phyloP scores from a whole-genome alignment of 2,113 vertebrate species.

The Xiphophorus couchianus region DNA sequence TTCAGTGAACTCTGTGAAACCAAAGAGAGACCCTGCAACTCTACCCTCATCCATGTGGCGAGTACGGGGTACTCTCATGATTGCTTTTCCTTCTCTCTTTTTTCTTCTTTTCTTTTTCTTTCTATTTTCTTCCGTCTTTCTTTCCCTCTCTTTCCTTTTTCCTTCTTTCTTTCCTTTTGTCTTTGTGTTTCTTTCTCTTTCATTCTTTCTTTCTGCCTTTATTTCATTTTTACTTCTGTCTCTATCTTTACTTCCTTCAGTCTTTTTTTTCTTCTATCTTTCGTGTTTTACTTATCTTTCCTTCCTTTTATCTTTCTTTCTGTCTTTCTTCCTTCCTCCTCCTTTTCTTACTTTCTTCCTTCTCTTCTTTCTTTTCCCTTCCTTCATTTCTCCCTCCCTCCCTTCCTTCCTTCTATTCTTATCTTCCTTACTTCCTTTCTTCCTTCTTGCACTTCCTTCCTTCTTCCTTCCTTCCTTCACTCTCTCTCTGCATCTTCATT shows the following conservation, averaged over 20 bases:
- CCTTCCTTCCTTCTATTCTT: not conserved
- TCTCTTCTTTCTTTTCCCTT: not conserved
- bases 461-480: not conserved
- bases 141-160: no score
- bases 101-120: not conserved
- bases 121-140: no score
- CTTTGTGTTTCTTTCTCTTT: not conserved
- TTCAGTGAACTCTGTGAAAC: constrained; percentile 60
- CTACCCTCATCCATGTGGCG: constrained; percentile 48
- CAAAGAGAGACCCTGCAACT: constrained; percentile 67
- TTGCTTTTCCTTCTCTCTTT: not conserved
- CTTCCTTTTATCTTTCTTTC: no score
- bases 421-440: not conserved
- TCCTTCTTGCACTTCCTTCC: no score
- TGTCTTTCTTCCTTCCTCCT: not conserved
- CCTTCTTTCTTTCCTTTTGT: not conserved
- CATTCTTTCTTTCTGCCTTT: not conserved
- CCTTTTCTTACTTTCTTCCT: not conserved
- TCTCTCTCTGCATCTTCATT: not conserved
- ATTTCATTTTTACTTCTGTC: no score
- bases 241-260: not conserved
- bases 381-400: not conserved
- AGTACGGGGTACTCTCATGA: constrained; percentile 33
- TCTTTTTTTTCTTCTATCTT: not conserved
- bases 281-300: no score